Percentiles rank a stretch among this genome's conserved stretches.
These are phyloP conservation scores for Drosophila simulans DNA, from an alignment of 1,140 invertebrate species.

Conservation along the genomic window DNA sequence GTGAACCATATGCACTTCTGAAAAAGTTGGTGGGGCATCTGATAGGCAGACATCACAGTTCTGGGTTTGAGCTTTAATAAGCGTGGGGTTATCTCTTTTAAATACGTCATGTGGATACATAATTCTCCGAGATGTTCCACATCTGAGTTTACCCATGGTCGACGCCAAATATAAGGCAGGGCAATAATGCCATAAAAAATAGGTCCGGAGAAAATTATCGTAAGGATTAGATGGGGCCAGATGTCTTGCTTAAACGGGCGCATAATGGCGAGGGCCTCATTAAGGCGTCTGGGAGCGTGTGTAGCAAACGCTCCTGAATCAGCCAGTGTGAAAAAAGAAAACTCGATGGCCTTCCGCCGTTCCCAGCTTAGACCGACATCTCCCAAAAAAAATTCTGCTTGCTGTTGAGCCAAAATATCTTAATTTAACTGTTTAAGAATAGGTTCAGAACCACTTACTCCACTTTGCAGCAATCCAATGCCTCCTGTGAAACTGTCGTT, in stretches of 20 bases:
- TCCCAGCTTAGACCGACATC: conserved; percentile 90
- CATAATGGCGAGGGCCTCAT: conserved; percentile 89
- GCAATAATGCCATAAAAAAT: conserved; percentile 86
- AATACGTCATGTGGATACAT: conserved; percentile 61
- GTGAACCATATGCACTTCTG: conserved; percentile 89
- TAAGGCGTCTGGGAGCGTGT: conserved; percentile 88
- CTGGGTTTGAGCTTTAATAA: conserved; percentile 1
- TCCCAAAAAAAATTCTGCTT: conserved; percentile 89
- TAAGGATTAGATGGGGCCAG: conserved; percentile 86
- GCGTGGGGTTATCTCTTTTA: conserved; percentile 75
- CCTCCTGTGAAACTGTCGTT: conserved; percentile 89
- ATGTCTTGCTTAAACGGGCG: conserved; percentile 89
- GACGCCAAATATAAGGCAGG: conserved; percentile 84
- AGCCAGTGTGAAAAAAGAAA: conserved; percentile 89
- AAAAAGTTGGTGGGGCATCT: conserved; percentile 85
- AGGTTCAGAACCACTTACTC: conserved; percentile 84
- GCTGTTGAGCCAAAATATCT: conserved; percentile 77
- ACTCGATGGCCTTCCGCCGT: conserved; percentile 88
- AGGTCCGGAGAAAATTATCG: conserved; percentile 85
- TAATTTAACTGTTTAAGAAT: not conserved
- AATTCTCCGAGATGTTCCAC: conserved; percentile 41
- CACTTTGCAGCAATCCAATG: conserved; percentile 88
- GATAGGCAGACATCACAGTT: not conserved
- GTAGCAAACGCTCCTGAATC: conserved; percentile 90
- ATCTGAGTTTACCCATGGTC: conserved; percentile 23